These are phyloP conservation scores for Micropoecilia bifurca DNA, from an alignment of 2,797 vertebrate genomes.

Conservation along the genomic window DNA sequence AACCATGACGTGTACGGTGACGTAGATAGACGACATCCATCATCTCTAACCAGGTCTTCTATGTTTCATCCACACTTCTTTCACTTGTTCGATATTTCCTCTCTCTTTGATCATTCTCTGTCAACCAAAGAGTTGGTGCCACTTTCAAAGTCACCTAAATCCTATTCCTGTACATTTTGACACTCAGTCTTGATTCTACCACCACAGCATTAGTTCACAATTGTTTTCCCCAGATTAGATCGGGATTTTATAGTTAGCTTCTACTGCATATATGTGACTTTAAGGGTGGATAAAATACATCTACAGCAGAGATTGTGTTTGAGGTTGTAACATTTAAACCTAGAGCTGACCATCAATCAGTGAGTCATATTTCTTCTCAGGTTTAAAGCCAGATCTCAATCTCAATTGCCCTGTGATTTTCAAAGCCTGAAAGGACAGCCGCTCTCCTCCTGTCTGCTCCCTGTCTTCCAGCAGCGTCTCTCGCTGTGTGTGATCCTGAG, in stretches of 20 bases:
- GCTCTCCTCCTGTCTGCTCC: constrained; percentile 36
- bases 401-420: constrained; percentile 25
- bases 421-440: constrained; percentile 43
- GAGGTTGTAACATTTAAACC: not conserved
- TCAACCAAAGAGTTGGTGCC: not conserved
- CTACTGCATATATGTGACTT: not conserved
- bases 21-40: not conserved
- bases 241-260: not conserved
- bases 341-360: constrained; percentile 38
- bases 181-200: not conserved
- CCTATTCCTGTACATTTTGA: not conserved
- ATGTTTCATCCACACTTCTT: not conserved
- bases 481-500: constrained; percentile 66
- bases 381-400: constrained; percentile 24
- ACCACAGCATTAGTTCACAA: not conserved
- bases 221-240: not conserved
- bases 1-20: not conserved
- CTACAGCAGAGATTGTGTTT: not conserved
- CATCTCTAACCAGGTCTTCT: not conserved
- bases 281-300: not conserved
- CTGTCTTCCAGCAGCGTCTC: constrained; percentile 39
- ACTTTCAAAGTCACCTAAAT: not conserved
- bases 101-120: not conserved
- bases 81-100: not conserved
- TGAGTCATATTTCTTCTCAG: constrained; percentile 29